phyloP scores from a whole-genome alignment of 2,797 vertebrate species.

The Sandelia bainsii region DNA sequence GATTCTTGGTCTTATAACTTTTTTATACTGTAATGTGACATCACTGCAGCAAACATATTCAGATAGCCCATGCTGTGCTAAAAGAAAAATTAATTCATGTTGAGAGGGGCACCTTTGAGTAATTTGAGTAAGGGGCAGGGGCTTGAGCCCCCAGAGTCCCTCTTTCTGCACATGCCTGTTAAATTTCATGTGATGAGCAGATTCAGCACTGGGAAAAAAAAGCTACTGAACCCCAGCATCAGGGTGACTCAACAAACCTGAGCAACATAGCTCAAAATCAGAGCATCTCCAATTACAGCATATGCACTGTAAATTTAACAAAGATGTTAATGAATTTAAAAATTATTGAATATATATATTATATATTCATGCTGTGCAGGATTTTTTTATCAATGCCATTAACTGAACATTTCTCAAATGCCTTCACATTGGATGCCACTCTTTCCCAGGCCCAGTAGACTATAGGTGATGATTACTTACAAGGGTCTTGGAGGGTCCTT shows the following conservation, averaged over 20 bases:
- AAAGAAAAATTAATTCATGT: no score
- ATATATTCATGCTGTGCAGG: background rate
- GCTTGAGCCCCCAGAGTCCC: background rate
- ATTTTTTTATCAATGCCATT: background rate
- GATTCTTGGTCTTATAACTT: no score
- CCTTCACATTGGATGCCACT: background rate
- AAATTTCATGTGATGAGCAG: background rate
- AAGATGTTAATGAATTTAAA: background rate
- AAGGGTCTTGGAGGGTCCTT: slow-evolving; percentile 43
- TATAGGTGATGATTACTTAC: slow-evolving; percentile 33
- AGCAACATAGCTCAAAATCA: background rate
- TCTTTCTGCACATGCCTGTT: background rate
- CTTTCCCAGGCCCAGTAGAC: slow-evolving; percentile 58
- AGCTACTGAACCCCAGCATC: background rate
- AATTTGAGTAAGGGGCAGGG: background rate
- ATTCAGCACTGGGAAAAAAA: background rate
- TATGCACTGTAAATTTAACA: background rate
- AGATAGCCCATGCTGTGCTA: no score
- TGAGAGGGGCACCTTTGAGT: background rate
- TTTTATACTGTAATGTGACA: no score
- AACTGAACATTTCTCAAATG: slow-evolving; percentile 3
- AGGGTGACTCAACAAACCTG: background rate
- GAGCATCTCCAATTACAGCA: background rate
- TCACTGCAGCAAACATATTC: background rate
- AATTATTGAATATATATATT: background rate